Base-by-base conservation (phyloP, 2,113 vertebrate species). In the Ploceus nigricollis region DNA sequence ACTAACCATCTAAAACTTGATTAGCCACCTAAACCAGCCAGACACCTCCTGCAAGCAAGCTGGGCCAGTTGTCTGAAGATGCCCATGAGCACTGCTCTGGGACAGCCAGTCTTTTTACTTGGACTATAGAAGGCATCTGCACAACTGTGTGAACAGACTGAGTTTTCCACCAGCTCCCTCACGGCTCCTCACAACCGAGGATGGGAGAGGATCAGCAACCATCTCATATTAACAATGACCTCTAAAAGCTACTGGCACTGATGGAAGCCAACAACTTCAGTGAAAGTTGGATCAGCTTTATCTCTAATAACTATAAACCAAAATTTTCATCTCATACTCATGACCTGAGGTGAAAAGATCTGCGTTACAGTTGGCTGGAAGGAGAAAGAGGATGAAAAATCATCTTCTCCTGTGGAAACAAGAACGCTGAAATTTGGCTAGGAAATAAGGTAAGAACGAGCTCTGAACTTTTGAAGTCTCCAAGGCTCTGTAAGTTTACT, bases 381-480 rank as follows among this genome's bases (percentile, higher is more conserved):
- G 51, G 44, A 91, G 44, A 73, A 66, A 71, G 28, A 78, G 24
- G 60, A 91, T 51, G 47, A 96, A 96, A 93, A 92, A 56, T 75
- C 86, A 79, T 13, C 69, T 75, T 77, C 77, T 94, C 25, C 61
- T 79, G 45, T 94, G 78, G 60, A 96, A 95, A 89, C 10, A 66
- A 64, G 56, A 92, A 82, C 51, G 39, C 21, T 25, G 61, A 84
- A 78, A 92, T 68, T 73, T 95, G 83, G 60, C 93, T 94, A 71
- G 28, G n/a, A 96, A 91, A 91, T 79, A 84, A 93, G 81, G 33
- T 63, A 87, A 87, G 61, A 91, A 82, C 45, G 58, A 93, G 25
- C 40, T 95, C 64, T 89, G 91, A 94, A 91, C 81, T 95, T 94
- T 10, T 68, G 27, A 95, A 79, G 77, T 82, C 89, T 95, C 93